phyloP scores from a whole-genome alignment of 2,888 invertebrate species.

The Nowickia ferox region DNA sequence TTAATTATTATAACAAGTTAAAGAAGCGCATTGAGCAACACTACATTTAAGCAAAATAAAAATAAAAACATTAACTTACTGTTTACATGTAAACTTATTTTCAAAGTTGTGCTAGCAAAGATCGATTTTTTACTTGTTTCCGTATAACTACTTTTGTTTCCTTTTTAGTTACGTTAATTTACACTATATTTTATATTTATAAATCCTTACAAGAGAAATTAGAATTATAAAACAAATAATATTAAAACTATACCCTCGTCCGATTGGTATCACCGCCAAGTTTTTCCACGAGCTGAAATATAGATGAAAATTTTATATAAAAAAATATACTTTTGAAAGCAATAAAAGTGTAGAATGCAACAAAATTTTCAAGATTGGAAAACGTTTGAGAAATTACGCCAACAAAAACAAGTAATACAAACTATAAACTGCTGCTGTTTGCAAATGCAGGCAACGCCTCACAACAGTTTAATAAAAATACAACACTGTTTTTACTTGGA shows the following conservation, averaged over 20 bases:
- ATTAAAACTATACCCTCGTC: constrained; percentile 88
- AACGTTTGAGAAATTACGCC: too few relatives aligned
- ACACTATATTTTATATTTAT: constrained; percentile 74
- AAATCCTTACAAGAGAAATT: constrained; percentile 68
- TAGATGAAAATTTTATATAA: constrained; percentile 72
- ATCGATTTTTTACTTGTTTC: constrained; percentile 36
- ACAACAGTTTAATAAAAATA: constrained; percentile 16
- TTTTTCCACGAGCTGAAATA: constrained; percentile 89
- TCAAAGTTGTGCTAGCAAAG: constrained; percentile 57
- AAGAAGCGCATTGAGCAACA: too few relatives aligned
- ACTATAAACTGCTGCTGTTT: not conserved
- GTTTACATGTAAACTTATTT: constrained; percentile 67
- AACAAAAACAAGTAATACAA: too few relatives aligned
- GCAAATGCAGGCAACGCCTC: not conserved
- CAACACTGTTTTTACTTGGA: constrained; percentile 39
- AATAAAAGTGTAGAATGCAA: not conserved
- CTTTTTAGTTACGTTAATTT: constrained; percentile 70
- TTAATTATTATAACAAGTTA: too few relatives aligned
- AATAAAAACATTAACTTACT: constrained; percentile 67
- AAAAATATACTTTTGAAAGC: too few relatives aligned
- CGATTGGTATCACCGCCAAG: constrained; percentile 92
- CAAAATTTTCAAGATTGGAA: not conserved
- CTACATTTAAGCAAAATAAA: constrained; percentile 23
- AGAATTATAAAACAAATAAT: constrained; percentile 71
- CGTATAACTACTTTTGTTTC: constrained; percentile 34